Evolutionary conservation across 2,888 invertebrate genomes (phyloP).

Genomic region (Cryptocheilus praepositus): DNA sequence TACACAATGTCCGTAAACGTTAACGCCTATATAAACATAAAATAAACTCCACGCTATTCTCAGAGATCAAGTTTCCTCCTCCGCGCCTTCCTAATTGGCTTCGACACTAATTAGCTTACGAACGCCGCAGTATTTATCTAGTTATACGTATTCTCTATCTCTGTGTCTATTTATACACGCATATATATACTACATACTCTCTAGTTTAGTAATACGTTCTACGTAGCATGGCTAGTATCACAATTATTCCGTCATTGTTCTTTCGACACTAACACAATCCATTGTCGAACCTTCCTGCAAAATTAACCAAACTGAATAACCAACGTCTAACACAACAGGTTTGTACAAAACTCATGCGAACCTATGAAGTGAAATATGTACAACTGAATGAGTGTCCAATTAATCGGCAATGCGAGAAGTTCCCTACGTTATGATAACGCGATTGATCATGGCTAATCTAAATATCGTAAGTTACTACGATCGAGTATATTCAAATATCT

Average conservation of each 20-base stretch:
- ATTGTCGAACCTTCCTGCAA: slow-evolving; percentile 13
- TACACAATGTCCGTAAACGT: slow-evolving; percentile 53
- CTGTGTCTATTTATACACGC: neutral
- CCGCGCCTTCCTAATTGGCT: slow-evolving; percentile 20
- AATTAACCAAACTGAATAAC: slow-evolving; percentile 22
- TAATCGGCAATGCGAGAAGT: neutral
- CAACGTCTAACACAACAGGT: neutral
- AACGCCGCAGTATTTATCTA: neutral
- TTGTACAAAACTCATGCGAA: slow-evolving; percentile 20
- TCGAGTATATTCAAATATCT: too few species aligned
- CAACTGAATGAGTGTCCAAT: neutral
- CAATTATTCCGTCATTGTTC: slow-evolving; percentile 62
- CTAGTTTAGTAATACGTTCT: slow-evolving; percentile 55
- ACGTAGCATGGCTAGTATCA: slow-evolving; percentile 71
- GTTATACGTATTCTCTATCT: neutral
- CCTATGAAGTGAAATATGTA: neutral
- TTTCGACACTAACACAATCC: slow-evolving; percentile 36
- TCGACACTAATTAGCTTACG: slow-evolving; percentile 15
- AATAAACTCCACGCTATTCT: slow-evolving; percentile 66
- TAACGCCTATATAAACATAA: slow-evolving; percentile 59
- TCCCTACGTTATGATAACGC: neutral
- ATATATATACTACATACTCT: slow-evolving; percentile 24
- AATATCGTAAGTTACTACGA: neutral
- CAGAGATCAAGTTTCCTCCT: slow-evolving; percentile 64
- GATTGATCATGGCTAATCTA: neutral